Percentiles rank a stretch among this genome's conserved stretches.
phyloP scores from a whole-genome alignment of 2,888 invertebrate genomes.

The Pogonocherus hispidulus region DNA sequence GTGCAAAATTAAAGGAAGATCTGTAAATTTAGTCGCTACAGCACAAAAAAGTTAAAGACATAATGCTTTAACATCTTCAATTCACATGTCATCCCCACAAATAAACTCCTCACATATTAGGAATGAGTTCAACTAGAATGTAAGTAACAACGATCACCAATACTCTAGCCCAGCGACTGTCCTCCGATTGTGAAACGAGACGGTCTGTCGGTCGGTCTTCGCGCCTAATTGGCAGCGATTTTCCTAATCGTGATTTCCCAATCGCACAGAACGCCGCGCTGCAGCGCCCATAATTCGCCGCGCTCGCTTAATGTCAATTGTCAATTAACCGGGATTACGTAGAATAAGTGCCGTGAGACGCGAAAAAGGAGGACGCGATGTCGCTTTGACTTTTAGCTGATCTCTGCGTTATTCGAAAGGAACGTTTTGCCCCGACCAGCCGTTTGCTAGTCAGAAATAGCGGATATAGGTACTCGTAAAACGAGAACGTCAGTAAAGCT shows the following conservation, averaged over 20 bases:
- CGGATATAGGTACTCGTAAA: too few relatives aligned
- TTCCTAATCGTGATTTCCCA: conserved; percentile 13
- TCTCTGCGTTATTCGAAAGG: neutral
- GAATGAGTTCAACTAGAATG: conserved; percentile 10
- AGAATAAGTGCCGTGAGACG: neutral
- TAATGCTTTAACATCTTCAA: too few relatives aligned
- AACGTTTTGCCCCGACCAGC: neutral
- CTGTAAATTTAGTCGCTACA: too few relatives aligned
- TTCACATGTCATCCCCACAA: too few relatives aligned
- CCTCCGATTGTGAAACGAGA: neutral
- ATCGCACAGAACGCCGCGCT: conserved; percentile 1
- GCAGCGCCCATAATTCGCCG: conserved; percentile 8
- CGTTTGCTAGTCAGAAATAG: too few relatives aligned
- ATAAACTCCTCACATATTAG: too few relatives aligned
- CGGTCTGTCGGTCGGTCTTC: neutral
- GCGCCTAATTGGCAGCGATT: conserved; percentile 8
- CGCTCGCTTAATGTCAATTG: conserved; percentile 20
- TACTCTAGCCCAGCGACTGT: neutral
- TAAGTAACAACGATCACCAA: conserved; percentile 1
- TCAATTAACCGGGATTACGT: conserved; percentile 8
- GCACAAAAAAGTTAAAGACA: too few relatives aligned
- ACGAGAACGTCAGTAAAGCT: too few relatives aligned
- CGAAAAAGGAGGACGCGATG: neutral
- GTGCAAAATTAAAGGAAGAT: too few relatives aligned
- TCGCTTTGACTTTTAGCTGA: neutral